Evolutionary conservation across 1,140 invertebrate genomes (phyloP), one percentile per base, ranked within the genome.

Genomic region (Pogonomyrmex barbatus): DNA sequence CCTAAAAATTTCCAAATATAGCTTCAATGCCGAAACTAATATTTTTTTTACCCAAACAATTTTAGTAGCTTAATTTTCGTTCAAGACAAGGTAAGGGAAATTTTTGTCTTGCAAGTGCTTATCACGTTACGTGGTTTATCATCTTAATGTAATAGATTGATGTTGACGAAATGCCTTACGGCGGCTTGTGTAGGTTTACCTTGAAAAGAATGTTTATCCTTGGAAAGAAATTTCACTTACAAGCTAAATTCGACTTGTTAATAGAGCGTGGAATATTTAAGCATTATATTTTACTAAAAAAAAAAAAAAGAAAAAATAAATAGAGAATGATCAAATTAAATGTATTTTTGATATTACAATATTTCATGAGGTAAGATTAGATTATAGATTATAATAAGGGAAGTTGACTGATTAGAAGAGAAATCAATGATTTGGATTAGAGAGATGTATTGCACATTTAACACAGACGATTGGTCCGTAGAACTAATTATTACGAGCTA

Each of bases 401-500:
- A 52, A 24, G 4, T 60, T 36, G 56, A 52, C 30, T 24, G 24
- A 47, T 67, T 79, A 52, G 58, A 67, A 33, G 36, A 68, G 14
- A 33, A 52, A 68, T 87, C 24, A 52, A 81, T 56, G 42, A 42
- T 60, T 47, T 36, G 33, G 47, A 87, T 89, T 78, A 85, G 85
- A 89, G 78, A 39, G 65, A 67, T 63, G 76, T 58, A 65, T 85
- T 52, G 85, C 83, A 62, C 52, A n/a, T 47, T 62, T 10, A 30
- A 12, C 73, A 71, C 33, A 14, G 33, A 10, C 68, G 90, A 75
- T 79, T 71, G 77, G 83, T 56, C 60, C 68, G 54, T 82, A 60
- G 60, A 86, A 63, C 86, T 93, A 94, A 94, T 94, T 92, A 93
- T 12, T 91, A 92, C 91, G 81, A 77, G 70, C 90, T 84, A 87